Evolutionary conservation across 2,888 invertebrate species (phyloP).

Genomic region (Drosophila rellima): DNA sequence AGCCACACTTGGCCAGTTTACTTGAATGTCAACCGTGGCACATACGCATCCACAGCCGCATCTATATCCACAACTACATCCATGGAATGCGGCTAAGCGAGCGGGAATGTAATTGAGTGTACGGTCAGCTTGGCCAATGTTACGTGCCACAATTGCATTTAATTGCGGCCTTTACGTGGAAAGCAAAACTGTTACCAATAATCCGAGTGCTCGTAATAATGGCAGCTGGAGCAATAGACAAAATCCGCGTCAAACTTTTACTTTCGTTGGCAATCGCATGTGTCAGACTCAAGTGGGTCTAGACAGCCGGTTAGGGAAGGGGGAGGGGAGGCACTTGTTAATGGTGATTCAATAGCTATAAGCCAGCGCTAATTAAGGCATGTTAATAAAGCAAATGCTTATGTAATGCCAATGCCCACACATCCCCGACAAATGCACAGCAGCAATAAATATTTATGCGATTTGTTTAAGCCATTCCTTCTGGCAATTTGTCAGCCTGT

Average conservation of each 20-base stretch:
- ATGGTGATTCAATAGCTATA: constrained; percentile 43
- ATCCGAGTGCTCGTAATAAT: constrained; percentile 34
- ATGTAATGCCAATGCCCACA: constrained; percentile 56
- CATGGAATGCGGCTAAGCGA: constrained; percentile 28
- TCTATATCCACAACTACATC: not conserved
- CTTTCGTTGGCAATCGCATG: constrained; percentile 52
- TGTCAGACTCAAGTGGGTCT: constrained; percentile 26
- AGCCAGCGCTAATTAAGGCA: constrained; percentile 59
- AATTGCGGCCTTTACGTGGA: constrained; percentile 68
- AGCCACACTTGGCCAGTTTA: constrained; percentile 41
- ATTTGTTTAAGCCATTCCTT: constrained; percentile 56
- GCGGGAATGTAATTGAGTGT: constrained; percentile 1
- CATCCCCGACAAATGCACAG: not conserved
- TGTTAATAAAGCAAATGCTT: constrained; percentile 65
- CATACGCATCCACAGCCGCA: constrained; percentile 53
- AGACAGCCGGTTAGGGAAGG: not conserved
- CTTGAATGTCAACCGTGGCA: constrained; percentile 71
- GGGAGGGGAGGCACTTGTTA: constrained; percentile 19
- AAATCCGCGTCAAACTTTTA: constrained; percentile 66
- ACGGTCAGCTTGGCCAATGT: constrained; percentile 55
- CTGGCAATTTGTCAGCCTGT: constrained; percentile 69
- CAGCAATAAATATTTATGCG: constrained; percentile 3
- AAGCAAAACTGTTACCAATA: constrained; percentile 59
- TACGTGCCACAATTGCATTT: constrained; percentile 67
- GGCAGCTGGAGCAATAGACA: constrained; percentile 45